A percentile compares a stretch with the other conserved stretches of the same genome.
These are phyloP conservation scores for Choristoneura fumiferana DNA, from an alignment of 1,140 invertebrate genomes.

Conservation along the genomic window DNA sequence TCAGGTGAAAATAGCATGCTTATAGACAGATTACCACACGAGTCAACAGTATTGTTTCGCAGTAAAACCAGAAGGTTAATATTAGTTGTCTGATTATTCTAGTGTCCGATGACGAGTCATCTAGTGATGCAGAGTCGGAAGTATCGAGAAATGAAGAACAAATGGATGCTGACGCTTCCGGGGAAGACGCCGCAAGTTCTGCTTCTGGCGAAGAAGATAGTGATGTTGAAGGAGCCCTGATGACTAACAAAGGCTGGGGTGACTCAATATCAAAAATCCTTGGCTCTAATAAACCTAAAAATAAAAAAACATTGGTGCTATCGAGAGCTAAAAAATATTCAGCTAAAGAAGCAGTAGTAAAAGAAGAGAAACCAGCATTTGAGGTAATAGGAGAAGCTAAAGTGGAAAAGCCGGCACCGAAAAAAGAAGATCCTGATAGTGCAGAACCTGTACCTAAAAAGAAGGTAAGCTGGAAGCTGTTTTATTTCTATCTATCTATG, in stretches of 20 bases:
- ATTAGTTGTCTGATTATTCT: slow-evolving; percentile 23
- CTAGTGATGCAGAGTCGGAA: slow-evolving; percentile 43
- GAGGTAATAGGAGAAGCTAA: slow-evolving; percentile 74
- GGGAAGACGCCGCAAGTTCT: slow-evolving; percentile 25
- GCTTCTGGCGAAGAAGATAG: slow-evolving; percentile 23
- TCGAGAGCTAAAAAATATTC: slow-evolving; percentile 86
- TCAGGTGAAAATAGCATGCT: slow-evolving; percentile 40
- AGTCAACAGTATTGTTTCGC: neutral
- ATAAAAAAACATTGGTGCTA: slow-evolving; percentile 85
- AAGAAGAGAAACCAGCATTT: slow-evolving; percentile 74
- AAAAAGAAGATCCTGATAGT: slow-evolving; percentile 46
- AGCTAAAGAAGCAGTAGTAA: slow-evolving; percentile 76
- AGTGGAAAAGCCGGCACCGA: slow-evolving; percentile 67
- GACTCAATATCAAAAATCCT: slow-evolving; percentile 88
- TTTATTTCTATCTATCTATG: no score
- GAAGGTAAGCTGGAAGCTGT: slow-evolving; percentile 50
- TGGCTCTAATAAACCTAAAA: slow-evolving; percentile 85
- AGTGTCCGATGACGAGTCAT: slow-evolving; percentile 55
- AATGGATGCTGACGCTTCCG: neutral
- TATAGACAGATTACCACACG: slow-evolving; percentile 10
- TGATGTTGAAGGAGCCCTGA: slow-evolving; percentile 28
- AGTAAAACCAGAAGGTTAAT: no score
- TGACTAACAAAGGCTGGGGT: slow-evolving; percentile 81
- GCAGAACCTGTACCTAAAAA: slow-evolving; percentile 63
- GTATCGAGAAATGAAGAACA: slow-evolving; percentile 44